Base-by-base conservation (phyloP, 2,113 vertebrate genomes). In the Pseudopodoces humilis region DNA sequence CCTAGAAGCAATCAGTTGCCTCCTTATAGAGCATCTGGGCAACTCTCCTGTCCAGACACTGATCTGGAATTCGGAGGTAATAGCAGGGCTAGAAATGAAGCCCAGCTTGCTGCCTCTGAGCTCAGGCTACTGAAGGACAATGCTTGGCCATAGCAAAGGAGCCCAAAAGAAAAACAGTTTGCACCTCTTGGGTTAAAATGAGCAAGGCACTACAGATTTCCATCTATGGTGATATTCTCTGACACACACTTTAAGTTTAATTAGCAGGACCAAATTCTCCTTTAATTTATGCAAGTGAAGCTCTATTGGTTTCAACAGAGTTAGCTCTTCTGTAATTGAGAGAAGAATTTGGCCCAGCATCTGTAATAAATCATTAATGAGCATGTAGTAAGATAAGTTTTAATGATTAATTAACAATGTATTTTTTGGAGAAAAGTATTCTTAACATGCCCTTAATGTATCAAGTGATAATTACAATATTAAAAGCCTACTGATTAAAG, bases 361-460 rank as follows among this genome's bases (percentile, higher is more conserved):
- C 69, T 95, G 79, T 94, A 98, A 98, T 98, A 97, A 98, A 98
- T 98, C 96, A 97, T 98, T 98, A 97, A 98, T 98, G 97, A 98
- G 58, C 92, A 95, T 97, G 94, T 97, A 97, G 96, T 97, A 97
- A 97, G 97, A 97, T 92, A 97, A 97, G 96, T 97, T 98, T 98
- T 97, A 98, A 98, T 98, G 98, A 98, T 98, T 98, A 98, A 98
- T 98, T 98, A 98, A 97, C 97, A 84, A 95, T 96, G 94, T 97
- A 97, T 97, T 98, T 97, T 98, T 98, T 93, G 84, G 79, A 95
- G 94, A 95, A 98, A 98, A 96, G 94, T 98, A 98, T 97, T 97
- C 97, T 97, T 96, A 96, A 97, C 96, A 97, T 97, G 97, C 94
- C 95, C 94, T 97, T 98, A 97, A 98, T 96, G 90, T 91, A 97